Percentiles rank a stretch among this genome's conserved stretches.
These are phyloP conservation scores for Galeruca laticollis DNA, from an alignment of 2,888 invertebrate species.

Conservation along the genomic window DNA sequence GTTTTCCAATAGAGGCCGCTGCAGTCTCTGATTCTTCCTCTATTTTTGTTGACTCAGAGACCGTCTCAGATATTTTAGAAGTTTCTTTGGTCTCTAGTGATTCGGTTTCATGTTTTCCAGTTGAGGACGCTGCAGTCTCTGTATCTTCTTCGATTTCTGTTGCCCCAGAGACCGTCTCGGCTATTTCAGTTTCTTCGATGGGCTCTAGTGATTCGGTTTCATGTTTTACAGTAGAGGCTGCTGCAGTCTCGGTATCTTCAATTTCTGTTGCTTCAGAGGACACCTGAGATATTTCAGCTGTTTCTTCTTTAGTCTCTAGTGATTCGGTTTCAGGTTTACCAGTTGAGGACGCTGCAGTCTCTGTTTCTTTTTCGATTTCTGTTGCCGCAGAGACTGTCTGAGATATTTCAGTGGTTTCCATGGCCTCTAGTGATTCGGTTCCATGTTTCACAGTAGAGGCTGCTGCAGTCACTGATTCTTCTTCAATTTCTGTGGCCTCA, in stretches of 20 bases:
- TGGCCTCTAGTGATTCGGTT: background rate
- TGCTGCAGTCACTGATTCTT: background rate
- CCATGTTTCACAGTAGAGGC: background rate
- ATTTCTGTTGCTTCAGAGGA: background rate
- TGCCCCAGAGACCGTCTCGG: background rate
- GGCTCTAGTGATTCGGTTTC: no score
- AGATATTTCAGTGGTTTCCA: background rate
- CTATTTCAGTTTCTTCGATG: background rate
- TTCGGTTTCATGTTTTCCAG: background rate
- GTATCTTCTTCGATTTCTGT: background rate
- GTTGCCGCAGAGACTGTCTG: background rate
- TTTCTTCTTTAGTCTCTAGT: background rate
- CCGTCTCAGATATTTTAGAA: background rate
- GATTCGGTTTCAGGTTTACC: background rate
- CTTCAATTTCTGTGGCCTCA: background rate
- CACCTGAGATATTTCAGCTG: background rate
- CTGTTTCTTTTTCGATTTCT: background rate
- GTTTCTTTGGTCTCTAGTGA: background rate
- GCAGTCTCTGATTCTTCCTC: background rate
- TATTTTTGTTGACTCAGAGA: background rate
- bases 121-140: background rate
- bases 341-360: background rate
- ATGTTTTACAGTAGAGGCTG: no score
- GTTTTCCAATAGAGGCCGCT: background rate
- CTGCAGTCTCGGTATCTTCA: background rate